These are phyloP conservation scores for Boleophthalmus pectinirostris DNA, from an alignment of 2,113 vertebrate genomes.

Conservation along the genomic window DNA sequence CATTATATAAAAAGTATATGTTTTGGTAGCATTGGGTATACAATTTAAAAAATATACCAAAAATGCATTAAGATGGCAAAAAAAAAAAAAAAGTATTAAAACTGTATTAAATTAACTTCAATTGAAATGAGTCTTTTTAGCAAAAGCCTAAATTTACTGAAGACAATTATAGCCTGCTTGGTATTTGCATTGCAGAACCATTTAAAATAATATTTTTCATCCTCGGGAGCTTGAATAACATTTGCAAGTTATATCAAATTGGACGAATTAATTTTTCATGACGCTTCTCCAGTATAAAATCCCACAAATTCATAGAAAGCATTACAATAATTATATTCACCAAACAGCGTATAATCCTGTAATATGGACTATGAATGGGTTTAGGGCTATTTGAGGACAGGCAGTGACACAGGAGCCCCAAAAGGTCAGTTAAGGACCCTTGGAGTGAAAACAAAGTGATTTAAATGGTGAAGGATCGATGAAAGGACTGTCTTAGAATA, in stretches of 20 bases:
- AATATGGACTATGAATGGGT: background rate
- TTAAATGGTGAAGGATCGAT: background rate
- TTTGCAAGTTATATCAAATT: constrained; percentile 10
- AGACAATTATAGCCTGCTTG: background rate
- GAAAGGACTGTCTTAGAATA: background rate
- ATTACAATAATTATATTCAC: constrained; percentile 1
- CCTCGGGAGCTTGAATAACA: background rate
- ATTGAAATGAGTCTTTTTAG: too few relatives aligned
- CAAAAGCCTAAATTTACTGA: background rate
- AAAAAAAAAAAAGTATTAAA: too few relatives aligned
- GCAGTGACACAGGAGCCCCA: background rate
- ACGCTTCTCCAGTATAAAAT: background rate
- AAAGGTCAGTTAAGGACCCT: background rate
- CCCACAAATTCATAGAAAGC: constrained; percentile 4
- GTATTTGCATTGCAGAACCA: background rate
- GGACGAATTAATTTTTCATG: constrained; percentile 4
- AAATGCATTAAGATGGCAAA: too few relatives aligned
- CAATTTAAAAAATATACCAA: too few relatives aligned
- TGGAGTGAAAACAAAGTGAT: background rate
- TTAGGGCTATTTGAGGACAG: background rate
- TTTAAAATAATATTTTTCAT: background rate
- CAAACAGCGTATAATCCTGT: constrained; percentile 1
- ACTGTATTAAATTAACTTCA: too few relatives aligned
- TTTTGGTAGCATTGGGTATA: too few relatives aligned
- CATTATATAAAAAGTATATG: too few relatives aligned